Evolutionary conservation across 64 coral and sea anemone species (phyloP).

Genomic region (Hydrozoanthus tunicans): DNA sequence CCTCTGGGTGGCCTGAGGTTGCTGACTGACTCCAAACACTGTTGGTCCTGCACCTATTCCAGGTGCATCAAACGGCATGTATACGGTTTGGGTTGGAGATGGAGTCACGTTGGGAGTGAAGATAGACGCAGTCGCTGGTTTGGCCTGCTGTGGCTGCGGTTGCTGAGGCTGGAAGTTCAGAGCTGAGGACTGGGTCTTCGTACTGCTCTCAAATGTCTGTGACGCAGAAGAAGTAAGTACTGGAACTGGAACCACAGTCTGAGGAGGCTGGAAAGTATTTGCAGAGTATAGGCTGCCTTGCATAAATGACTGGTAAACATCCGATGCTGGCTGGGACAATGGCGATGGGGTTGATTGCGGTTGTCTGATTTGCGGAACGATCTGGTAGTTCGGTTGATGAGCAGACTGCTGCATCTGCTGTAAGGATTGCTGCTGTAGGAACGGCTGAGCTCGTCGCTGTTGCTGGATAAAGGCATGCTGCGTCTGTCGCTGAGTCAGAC

Average conservation of each 20-base stretch:
- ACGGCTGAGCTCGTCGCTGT: conserved; percentile 45
- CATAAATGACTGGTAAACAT: conserved; percentile 76
- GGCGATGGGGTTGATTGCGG: conserved; percentile 74
- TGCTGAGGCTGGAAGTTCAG: conserved; percentile 57
- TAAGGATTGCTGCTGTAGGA: conserved; percentile 67
- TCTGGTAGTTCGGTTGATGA: conserved; percentile 73
- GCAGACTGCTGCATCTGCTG: conserved; percentile 57
- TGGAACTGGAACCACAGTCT: conserved; percentile 72
- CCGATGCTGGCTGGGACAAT: conserved; percentile 70
- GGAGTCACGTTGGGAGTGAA: conserved; percentile 70
- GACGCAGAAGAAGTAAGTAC: conserved; percentile 73
- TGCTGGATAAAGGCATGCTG: conserved; percentile 75
- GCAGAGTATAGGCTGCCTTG: conserved; percentile 71
- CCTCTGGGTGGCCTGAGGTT: conserved; percentile 70
- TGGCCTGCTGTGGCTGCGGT: conserved; percentile 74
- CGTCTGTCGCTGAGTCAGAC: conserved; percentile 71
- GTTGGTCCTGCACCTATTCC: conserved; percentile 61
- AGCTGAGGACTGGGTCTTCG: conserved; percentile 74
- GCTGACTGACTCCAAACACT: conserved; percentile 71
- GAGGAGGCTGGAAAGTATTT: conserved; percentile 68
- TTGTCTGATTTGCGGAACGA: conserved; percentile 82
- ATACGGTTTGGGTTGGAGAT: conserved; percentile 73
- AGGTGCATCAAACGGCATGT: conserved; percentile 84
- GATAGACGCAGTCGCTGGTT: conserved; percentile 63
- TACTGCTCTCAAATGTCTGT: conserved; percentile 74